phyloP scores from a whole-genome alignment of 2,113 vertebrate species.

The Periophthalmus modestus region DNA sequence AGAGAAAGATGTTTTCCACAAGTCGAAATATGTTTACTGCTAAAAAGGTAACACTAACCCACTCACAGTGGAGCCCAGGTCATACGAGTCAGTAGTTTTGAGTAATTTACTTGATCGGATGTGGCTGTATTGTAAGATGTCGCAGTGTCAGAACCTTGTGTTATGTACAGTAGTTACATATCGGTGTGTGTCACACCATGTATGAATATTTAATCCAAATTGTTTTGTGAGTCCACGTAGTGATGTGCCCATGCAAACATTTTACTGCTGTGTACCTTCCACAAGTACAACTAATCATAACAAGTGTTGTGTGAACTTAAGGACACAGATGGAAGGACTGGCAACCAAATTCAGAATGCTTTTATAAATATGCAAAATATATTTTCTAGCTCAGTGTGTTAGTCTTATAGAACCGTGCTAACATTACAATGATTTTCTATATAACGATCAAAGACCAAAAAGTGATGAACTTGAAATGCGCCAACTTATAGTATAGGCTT shows the following conservation, averaged over 20 bases:
- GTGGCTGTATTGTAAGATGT: slow-evolving; percentile 32
- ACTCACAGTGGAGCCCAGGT: slow-evolving; percentile 39
- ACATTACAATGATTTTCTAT: slow-evolving; percentile 42
- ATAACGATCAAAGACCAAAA: slow-evolving; percentile 50
- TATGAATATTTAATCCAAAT: slow-evolving; percentile 58
- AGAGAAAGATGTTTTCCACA: slow-evolving; percentile 34
- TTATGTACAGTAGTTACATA: slow-evolving; percentile 64
- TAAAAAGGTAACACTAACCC: slow-evolving; percentile 33
- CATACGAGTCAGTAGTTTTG: slow-evolving; percentile 56
- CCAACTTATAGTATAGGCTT: slow-evolving; percentile 27
- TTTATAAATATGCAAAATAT: slow-evolving; percentile 61
- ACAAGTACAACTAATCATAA: slow-evolving; percentile 43
- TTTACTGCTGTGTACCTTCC: slow-evolving; percentile 44
- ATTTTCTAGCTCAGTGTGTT: slow-evolving; percentile 61
- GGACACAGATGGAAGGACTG: slow-evolving; percentile 12
- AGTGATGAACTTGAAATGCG: slow-evolving; percentile 28
- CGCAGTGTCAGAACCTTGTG: slow-evolving; percentile 38
- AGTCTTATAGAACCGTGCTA: slow-evolving; percentile 45
- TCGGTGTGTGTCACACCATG: slow-evolving; percentile 39
- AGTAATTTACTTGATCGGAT: slow-evolving; percentile 46
- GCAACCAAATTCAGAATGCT: slow-evolving; percentile 48
- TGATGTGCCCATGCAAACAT: slow-evolving; percentile 44
- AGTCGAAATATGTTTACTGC: slow-evolving; percentile 50
- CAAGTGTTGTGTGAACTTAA: slow-evolving; percentile 36
- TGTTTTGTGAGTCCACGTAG: slow-evolving; percentile 60